Evolutionary conservation across 1,140 invertebrate species (phyloP), one percentile per base, ranked within the genome.

Genomic region (Pseudomyrmex cubaensis): DNA sequence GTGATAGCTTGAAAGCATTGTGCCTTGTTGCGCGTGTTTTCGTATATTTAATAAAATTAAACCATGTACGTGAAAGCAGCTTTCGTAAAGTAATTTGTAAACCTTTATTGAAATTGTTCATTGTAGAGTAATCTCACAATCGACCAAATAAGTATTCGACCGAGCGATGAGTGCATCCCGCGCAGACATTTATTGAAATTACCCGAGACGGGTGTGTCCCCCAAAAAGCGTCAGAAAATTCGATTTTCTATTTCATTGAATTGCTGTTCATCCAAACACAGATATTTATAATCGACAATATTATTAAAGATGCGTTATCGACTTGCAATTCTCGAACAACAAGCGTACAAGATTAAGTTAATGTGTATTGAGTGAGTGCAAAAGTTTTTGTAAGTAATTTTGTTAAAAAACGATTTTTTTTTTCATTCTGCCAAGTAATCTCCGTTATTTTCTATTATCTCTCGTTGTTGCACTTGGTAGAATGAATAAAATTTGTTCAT

Each of bases 11-110:
- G 82, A 88, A 91, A 92, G 90, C 85, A 92, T 91, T 92, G 93
- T 94, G 93, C 93, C 93, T 94, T 94, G 54, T 80, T 80, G 92
- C 90, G 91, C 92, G 92, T 94, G 93, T 93, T 93, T 89, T 35
- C 35, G 35, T 80, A 82, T 84, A 87, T 85, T 83, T 91, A 90
- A 90, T 82, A 84, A 85, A 84, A 88, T 86, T 78, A 84, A 86
- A 89, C 61, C 82, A 85, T 90, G 87, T 87, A 62, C 59, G 35
- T 35, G 35, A 35, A 35, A 76, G 87, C 59, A 87, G 90, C 85
- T 90, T 90, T 85, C 63, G 44, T 35, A 78, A 44, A 85, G 62
- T 59, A 66, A 82, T 89, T 89, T 84, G 78, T 86, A 89, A 86
- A 89, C 67, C 62, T 77, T 63, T 67, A 88, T 88, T 93, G 62